phyloP scores from a whole-genome alignment of 2,797 vertebrate genomes.

The Chaetodon trifasciatus region DNA sequence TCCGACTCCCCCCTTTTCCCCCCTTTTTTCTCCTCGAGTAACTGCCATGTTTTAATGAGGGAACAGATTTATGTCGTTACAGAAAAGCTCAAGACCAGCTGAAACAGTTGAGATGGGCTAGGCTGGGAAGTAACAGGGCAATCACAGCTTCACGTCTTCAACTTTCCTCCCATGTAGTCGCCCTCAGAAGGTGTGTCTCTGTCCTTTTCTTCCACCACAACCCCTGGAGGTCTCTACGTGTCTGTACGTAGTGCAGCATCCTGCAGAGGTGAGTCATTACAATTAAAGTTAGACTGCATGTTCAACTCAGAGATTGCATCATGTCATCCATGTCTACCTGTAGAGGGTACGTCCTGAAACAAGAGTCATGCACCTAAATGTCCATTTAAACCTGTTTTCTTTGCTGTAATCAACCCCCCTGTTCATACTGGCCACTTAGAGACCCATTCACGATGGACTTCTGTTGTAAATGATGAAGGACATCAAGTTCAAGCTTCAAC shows the following conservation, averaged over 20 bases:
- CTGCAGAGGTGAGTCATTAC: slow-evolving; percentile 91
- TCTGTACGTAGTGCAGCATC: slow-evolving; percentile 97
- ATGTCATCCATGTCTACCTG: background rate
- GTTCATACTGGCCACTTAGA: background rate
- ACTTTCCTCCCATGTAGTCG: slow-evolving; percentile 86
- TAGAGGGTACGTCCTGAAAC: background rate
- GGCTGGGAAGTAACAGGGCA: slow-evolving; percentile 28
- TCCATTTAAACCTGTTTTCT: background rate
- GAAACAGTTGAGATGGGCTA: slow-evolving; percentile 41
- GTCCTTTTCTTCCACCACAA: slow-evolving; percentile 93
- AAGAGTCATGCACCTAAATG: background rate
- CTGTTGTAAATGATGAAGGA: too few relatives aligned
- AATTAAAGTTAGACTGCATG: background rate
- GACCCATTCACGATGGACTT: too few relatives aligned
- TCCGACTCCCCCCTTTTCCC: background rate
- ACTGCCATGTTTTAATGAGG: slow-evolving; percentile 54
- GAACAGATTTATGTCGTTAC: slow-evolving; percentile 52
- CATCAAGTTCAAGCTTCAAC: background rate
- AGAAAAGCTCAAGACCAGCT: slow-evolving; percentile 38
- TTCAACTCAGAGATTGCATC: background rate
- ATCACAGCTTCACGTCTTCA: slow-evolving; percentile 65
- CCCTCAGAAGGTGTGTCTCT: slow-evolving; percentile 97
- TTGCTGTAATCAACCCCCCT: background rate
- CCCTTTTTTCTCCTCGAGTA: background rate
- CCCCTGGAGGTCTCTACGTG: slow-evolving; percentile 93